Conservation (phyloP, 2,888 invertebrate genomes). For the Acrobasis repandana region DNA sequence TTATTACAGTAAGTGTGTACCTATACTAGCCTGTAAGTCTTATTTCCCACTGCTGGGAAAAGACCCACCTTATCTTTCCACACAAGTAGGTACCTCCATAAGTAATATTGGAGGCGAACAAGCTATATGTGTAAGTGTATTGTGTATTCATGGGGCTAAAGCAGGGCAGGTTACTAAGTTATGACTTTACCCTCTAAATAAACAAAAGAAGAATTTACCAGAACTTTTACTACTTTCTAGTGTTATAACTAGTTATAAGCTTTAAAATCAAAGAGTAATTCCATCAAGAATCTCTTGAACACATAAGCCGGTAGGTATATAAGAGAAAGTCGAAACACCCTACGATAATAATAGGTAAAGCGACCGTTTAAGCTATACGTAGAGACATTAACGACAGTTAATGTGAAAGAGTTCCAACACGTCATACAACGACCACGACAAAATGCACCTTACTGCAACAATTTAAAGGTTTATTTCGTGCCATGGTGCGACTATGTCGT, state of each 20-base stretch:
- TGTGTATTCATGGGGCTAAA: too few relatives aligned
- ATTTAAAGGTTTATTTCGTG: constrained; percentile 46
- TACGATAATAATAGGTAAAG: constrained; percentile 60
- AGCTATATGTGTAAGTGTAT: too few relatives aligned
- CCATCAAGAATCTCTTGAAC: not conserved
- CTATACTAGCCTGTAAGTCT: too few relatives aligned
- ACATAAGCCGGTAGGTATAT: constrained; percentile 36
- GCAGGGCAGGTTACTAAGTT: too few relatives aligned
- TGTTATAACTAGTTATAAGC: not conserved
- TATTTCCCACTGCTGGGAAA: too few relatives aligned
- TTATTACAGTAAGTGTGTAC: too few relatives aligned
- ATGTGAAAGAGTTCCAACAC: constrained; percentile 57
- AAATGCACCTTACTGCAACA: constrained; percentile 36
- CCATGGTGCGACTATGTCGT: constrained; percentile 47
- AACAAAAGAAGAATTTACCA: too few relatives aligned
- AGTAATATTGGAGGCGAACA: too few relatives aligned
- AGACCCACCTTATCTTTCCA: too few relatives aligned
- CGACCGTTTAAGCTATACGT: constrained; percentile 69
- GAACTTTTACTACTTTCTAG: too few relatives aligned
- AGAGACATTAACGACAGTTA: constrained; percentile 55
- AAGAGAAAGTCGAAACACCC: constrained; percentile 59
- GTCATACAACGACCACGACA: constrained; percentile 16
- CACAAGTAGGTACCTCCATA: too few relatives aligned
- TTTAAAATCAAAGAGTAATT: not conserved
- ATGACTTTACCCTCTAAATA: too few relatives aligned